phyloP scores from a whole-genome alignment of 2,113 vertebrate species.

The Otis tarda region DNA sequence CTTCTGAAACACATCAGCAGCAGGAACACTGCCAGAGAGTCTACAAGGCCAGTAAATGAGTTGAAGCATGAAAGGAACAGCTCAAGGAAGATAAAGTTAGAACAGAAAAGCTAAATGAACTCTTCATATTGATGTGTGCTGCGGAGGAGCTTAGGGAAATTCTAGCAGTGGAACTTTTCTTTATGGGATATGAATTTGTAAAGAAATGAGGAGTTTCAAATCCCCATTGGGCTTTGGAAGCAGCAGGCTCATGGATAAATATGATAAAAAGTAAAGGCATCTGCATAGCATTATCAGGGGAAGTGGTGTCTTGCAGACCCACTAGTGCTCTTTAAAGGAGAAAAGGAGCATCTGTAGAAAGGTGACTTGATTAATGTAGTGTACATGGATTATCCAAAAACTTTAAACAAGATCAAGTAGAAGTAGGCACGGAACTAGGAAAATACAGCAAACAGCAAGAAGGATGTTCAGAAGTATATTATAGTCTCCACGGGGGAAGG shows the following conservation, averaged over 20 bases:
- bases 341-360: background rate
- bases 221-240: background rate
- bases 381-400: background rate
- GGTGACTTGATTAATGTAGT: background rate
- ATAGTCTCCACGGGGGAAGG: background rate
- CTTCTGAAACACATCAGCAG: background rate
- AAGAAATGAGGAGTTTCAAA: background rate
- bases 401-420: background rate
- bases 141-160: background rate
- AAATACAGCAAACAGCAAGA: background rate
- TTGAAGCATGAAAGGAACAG: background rate
- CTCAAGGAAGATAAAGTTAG: slow-evolving; percentile 8
- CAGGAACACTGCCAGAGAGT: slow-evolving; percentile 13
- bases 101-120: slow-evolving; percentile 1
- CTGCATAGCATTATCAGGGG: background rate
- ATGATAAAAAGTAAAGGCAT: background rate
- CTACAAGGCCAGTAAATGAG: background rate
- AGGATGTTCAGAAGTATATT: background rate
- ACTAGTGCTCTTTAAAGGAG: background rate
- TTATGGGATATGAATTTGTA: background rate
- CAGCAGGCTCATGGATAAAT: background rate
- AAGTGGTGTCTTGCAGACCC: background rate
- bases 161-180: background rate
- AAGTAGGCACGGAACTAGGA: background rate
- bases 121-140: background rate